Evolutionary conservation across 2,113 vertebrate species (phyloP).

Genomic region (Syrrhaptes paradoxus): DNA sequence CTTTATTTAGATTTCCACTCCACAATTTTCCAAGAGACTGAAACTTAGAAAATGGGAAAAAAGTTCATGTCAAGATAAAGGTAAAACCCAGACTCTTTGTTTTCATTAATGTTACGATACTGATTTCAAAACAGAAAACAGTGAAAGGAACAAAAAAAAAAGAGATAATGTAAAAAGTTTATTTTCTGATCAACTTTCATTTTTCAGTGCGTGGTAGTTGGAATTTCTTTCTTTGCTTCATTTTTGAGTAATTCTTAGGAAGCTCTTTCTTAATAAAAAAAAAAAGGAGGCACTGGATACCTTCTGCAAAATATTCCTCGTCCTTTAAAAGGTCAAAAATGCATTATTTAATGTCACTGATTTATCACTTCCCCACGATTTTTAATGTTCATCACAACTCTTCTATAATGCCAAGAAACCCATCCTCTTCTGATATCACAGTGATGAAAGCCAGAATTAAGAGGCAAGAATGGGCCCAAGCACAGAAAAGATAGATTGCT

Average conservation of each 20-base stretch:
- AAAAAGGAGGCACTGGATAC: neutral
- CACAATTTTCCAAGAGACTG: neutral
- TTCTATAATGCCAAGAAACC: neutral
- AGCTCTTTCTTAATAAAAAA: neutral
- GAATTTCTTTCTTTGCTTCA: neutral
- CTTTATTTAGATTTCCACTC: neutral
- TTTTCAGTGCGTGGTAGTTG: neutral
- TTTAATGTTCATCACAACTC: neutral
- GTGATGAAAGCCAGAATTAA: neutral
- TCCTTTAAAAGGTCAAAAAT: neutral
- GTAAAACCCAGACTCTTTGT: neutral
- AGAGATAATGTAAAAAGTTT: neutral
- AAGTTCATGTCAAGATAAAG: neutral
- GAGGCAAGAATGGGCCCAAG: neutral
- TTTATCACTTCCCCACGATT: neutral
- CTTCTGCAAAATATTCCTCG: neutral
- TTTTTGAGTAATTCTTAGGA: neutral
- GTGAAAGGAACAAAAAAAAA: neutral
- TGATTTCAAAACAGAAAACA: neutral
- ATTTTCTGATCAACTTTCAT: neutral
- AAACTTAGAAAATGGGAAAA: neutral
- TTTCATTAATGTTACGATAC: neutral
- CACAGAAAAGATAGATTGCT: neutral
- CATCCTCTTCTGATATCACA: fast-evolving
- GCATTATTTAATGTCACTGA: neutral